phyloP scores from a whole-genome alignment of 2,888 invertebrate genomes.

The Drosophila greeni region DNA sequence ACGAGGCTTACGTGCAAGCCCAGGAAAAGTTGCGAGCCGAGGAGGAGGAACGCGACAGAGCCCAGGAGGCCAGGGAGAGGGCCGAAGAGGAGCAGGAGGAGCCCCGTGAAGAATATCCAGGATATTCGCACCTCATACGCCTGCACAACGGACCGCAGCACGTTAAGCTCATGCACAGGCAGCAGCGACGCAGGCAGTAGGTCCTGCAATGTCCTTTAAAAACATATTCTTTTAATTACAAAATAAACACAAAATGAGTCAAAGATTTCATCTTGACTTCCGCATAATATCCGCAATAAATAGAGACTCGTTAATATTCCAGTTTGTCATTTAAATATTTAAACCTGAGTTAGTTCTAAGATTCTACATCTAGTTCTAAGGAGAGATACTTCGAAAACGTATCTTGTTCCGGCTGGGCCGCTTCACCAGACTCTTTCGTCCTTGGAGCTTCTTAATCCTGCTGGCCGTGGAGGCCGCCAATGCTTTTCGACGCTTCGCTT shows the following conservation, averaged over 20 bases:
- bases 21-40: slow-evolving; percentile 21
- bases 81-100: slow-evolving; percentile 3
- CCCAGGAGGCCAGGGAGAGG: slow-evolving; percentile 8
- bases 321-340: neutral
- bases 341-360: neutral
- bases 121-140: neutral
- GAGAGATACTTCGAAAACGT: slow-evolving; percentile 37
- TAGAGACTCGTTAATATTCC: too few relatives aligned
- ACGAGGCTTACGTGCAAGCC: slow-evolving; percentile 49
- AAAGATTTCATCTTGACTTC: neutral
- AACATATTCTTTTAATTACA: slow-evolving; percentile 1
- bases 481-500: slow-evolving; percentile 45
- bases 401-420: slow-evolving; percentile 69
- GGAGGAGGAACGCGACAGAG: slow-evolving; percentile 16
- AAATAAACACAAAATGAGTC: neutral
- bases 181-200: slow-evolving; percentile 14
- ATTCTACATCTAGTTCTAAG: neutral
- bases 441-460: slow-evolving; percentile 38
- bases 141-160: slow-evolving; percentile 11
- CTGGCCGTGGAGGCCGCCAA: slow-evolving; percentile 17
- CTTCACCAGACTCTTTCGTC: slow-evolving; percentile 60
- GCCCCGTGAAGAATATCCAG: neutral
- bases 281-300: neutral
- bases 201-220: neutral
- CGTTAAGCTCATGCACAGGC: slow-evolving; percentile 26